phyloP scores from a whole-genome alignment of 2,797 vertebrate species.

The Cyclopterus lumpus region DNA sequence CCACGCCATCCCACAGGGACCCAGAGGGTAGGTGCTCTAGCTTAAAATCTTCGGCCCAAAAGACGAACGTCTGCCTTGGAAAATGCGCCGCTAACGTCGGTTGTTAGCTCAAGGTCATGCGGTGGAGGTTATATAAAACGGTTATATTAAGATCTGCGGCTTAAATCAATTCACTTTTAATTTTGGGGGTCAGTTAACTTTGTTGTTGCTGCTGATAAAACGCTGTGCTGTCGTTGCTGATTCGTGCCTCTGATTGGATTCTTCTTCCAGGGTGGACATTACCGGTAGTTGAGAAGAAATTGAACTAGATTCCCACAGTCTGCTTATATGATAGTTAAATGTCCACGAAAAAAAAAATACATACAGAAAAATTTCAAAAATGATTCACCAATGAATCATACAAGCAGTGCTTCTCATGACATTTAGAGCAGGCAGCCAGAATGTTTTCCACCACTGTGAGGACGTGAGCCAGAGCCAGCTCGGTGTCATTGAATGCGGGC shows the following conservation, averaged over 20 bases:
- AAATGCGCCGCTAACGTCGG: accelerated
- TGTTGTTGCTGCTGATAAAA: neutral
- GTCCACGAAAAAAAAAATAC: no score
- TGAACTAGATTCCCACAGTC: neutral
- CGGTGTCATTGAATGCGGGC: no score
- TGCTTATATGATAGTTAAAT: neutral
- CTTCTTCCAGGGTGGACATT: neutral
- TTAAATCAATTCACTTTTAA: neutral
- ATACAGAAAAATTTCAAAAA: no score
- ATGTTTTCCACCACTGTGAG: no score
- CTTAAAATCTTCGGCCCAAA: neutral
- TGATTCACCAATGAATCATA: no score
- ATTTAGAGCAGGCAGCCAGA: no score
- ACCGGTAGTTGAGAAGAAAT: neutral
- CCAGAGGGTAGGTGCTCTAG: conserved; percentile 84
- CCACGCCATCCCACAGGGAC: conserved; percentile 89
- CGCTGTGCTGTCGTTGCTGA: neutral
- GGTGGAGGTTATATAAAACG: no score
- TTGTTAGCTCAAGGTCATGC: no score
- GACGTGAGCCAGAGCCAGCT: no score
- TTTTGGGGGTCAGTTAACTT: neutral
- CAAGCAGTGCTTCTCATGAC: no score
- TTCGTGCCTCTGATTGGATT: neutral
- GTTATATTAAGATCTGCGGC: neutral
- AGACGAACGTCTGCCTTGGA: neutral